phyloP scores from a whole-genome alignment of 2,888 invertebrate genomes.

The Plemyria rubiginata region DNA sequence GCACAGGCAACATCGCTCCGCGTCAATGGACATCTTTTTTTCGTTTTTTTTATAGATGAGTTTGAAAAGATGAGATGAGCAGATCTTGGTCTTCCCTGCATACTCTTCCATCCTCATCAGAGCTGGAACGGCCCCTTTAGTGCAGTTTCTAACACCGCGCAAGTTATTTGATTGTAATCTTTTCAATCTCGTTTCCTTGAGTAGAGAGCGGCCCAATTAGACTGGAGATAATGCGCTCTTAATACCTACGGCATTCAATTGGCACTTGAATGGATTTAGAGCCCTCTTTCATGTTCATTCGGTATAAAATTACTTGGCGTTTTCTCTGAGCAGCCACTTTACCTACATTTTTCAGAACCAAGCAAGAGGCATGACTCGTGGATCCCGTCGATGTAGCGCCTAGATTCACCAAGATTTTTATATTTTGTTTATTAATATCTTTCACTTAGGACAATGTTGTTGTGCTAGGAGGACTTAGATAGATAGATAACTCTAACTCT shows the following conservation, averaged over 20 bases:
- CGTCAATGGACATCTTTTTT: too few relatives aligned
- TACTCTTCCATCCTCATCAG: background rate
- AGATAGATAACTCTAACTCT: too few relatives aligned
- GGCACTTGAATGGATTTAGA: slow-evolving; percentile 16
- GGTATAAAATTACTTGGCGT: slow-evolving; percentile 1
- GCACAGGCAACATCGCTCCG: too few relatives aligned
- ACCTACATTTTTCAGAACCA: too few relatives aligned
- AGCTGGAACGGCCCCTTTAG: slow-evolving; percentile 23
- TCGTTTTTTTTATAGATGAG: too few relatives aligned
- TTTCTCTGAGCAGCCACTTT: background rate
- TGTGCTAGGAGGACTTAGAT: too few relatives aligned
- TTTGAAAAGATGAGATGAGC: too few relatives aligned
- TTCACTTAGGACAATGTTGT: too few relatives aligned
- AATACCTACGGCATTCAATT: slow-evolving; percentile 20
- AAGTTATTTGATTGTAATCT: slow-evolving; percentile 41
- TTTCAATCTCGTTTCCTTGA: slow-evolving; percentile 43
- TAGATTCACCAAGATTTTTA: too few relatives aligned
- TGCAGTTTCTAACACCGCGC: slow-evolving; percentile 26
- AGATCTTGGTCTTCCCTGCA: background rate
- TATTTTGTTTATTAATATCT: too few relatives aligned
- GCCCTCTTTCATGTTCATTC: slow-evolving; percentile 10
- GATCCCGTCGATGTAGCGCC: too few relatives aligned
- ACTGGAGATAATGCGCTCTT: slow-evolving; percentile 36
- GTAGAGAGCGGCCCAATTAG: slow-evolving; percentile 37
- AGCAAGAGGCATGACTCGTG: too few relatives aligned